Evolutionary conservation across 1,140 invertebrate species (phyloP).

Genomic region (Monochamus saltuarius): DNA sequence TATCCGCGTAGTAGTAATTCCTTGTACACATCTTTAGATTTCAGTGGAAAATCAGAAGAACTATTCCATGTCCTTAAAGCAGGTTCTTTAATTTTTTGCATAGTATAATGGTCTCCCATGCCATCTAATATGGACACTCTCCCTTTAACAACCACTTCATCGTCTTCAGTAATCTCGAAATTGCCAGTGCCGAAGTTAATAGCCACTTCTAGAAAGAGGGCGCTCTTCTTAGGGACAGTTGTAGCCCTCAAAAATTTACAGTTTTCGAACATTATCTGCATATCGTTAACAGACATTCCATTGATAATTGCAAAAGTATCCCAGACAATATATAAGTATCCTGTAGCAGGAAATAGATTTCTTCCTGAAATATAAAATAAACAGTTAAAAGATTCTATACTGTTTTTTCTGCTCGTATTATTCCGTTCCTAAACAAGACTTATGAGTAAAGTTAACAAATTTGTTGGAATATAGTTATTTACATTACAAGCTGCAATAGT

Average conservation of each 20-base stretch:
- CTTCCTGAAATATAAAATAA: slow-evolving; percentile 58
- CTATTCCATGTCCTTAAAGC: too few relatives aligned
- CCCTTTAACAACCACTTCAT: slow-evolving; percentile 74
- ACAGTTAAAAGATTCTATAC: too few relatives aligned
- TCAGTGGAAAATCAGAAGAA: too few relatives aligned
- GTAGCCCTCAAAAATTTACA: slow-evolving; percentile 82
- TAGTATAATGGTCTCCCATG: background rate
- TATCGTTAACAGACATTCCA: slow-evolving; percentile 66
- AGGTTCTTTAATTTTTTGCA: background rate
- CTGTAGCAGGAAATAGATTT: slow-evolving; percentile 86
- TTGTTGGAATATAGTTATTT: too few relatives aligned
- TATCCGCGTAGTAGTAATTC: slow-evolving; percentile 89
- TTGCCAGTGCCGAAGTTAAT: slow-evolving; percentile 79
- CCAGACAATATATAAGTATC: slow-evolving; percentile 84
- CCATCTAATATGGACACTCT: slow-evolving; percentile 5
- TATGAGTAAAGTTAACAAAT: too few relatives aligned
- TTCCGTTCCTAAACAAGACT: too few relatives aligned
- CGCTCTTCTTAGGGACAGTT: slow-evolving; percentile 70
- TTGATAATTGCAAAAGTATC: slow-evolving; percentile 80
- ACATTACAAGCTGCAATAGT: too few relatives aligned
- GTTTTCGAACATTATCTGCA: slow-evolving; percentile 84
- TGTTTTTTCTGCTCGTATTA: too few relatives aligned
- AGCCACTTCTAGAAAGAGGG: slow-evolving; percentile 73
- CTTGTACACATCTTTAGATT: slow-evolving; percentile 83
- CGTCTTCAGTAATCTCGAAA: slow-evolving; percentile 68